phyloP scores from a whole-genome alignment of 2,888 invertebrate species.

The Rotaria magnacalcarata region DNA sequence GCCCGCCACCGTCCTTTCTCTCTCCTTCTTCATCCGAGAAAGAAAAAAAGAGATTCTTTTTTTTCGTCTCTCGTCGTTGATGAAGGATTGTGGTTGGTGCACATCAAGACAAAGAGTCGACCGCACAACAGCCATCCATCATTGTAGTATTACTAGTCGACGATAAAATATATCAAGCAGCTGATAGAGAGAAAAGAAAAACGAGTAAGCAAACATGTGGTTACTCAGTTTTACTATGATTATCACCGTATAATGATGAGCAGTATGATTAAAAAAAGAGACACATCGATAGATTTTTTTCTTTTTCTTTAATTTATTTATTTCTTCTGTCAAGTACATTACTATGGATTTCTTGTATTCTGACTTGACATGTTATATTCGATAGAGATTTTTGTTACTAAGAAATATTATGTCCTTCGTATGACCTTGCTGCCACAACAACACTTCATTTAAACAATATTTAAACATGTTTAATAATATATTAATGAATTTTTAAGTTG shows the following conservation, averaged over 20 bases:
- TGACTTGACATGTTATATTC: background rate
- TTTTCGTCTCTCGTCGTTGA: slow-evolving; percentile 21
- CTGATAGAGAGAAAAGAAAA: slow-evolving; percentile 25
- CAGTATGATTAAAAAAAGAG: background rate
- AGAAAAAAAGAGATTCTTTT: slow-evolving; percentile 15
- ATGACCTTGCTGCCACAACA: background rate
- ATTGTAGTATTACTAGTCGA: background rate
- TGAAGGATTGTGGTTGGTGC: slow-evolving; percentile 25
- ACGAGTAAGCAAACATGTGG: slow-evolving; percentile 22
- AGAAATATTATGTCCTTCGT: background rate
- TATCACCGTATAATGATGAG: background rate
- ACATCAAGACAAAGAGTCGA: slow-evolving; percentile 29
- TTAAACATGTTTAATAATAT: background rate
- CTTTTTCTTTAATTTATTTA: background rate
- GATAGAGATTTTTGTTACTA: background rate
- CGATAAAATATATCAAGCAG: slow-evolving; percentile 12
- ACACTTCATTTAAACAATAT: background rate
- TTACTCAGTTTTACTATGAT: background rate
- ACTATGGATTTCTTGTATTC: background rate
- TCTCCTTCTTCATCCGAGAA: background rate
- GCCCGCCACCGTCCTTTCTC: slow-evolving; percentile 26
- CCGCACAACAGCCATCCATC: slow-evolving; percentile 29
- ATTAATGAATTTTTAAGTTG: background rate
- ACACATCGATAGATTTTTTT: background rate
- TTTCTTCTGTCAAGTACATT: background rate